Percentiles rank a stretch among this genome's conserved stretches.
Conservation (phyloP, 2,797 vertebrate species). For the Coregonus sp. region DNA sequence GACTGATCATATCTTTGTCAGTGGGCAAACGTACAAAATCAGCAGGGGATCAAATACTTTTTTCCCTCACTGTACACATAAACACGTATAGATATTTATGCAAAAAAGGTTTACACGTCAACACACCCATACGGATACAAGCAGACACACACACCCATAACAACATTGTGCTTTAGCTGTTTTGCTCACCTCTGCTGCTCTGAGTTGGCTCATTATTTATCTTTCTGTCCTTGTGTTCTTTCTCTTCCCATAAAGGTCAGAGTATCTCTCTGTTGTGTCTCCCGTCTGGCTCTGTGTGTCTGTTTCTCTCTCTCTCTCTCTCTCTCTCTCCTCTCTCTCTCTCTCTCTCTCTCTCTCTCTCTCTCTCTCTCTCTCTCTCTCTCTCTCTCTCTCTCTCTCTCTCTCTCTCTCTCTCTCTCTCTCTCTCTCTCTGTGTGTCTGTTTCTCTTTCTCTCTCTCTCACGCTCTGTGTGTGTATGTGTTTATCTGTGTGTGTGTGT, state of each 20-base stretch:
- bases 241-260: constrained; percentile 35
- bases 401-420: neutral
- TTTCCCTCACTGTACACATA: neutral
- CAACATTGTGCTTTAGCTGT: constrained; percentile 30
- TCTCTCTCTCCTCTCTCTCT: neutral
- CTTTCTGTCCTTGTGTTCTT: constrained; percentile 35
- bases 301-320: constrained; percentile 1
- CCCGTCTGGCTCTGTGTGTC: constrained; percentile 29
- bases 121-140: constrained; percentile 10
- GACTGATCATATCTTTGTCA: too few species aligned
- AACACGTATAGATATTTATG: neutral
- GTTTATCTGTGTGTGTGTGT: constrained; percentile 37
- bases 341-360: neutral
- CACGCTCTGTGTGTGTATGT: constrained; percentile 8
- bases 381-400: neutral
- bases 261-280: constrained; percentile 31
- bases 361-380: too few species aligned
- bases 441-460: too few species aligned
- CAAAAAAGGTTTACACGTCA: constrained; percentile 31
- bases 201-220: constrained; percentile 47
- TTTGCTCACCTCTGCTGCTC: constrained; percentile 34
- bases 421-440: neutral
- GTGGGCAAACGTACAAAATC: too few species aligned
- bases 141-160: constrained; percentile 2
- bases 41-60: too few species aligned